These are phyloP conservation scores for Drosophila ezoana DNA, from an alignment of 2,888 invertebrate genomes.

Conservation along the genomic window DNA sequence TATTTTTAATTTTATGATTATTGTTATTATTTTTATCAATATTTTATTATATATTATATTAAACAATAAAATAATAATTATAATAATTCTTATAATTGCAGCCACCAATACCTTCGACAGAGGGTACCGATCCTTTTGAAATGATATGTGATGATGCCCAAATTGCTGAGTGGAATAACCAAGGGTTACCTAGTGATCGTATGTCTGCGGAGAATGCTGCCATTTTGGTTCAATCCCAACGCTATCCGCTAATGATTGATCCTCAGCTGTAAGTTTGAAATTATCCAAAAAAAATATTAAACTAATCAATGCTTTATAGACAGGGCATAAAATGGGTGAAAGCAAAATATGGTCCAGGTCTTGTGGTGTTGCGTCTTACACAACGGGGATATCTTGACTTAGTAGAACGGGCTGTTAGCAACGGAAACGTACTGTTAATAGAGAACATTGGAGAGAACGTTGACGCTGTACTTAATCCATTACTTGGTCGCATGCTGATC, in stretches of 20 bases:
- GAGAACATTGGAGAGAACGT: conserved; percentile 96
- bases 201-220: conserved; percentile 98
- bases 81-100: conserved; percentile 67
- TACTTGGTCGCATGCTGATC: conserved; percentile 94
- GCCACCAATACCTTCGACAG: conserved; percentile 92
- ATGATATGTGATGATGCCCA: conserved; percentile 96
- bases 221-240: conserved; percentile 93
- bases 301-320: conserved; percentile 74
- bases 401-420: conserved; percentile 90
- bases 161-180: conserved; percentile 97
- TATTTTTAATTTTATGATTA: too few species aligned
- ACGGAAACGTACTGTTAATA: conserved; percentile 91
- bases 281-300: not conserved
- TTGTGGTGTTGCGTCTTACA: conserved; percentile 91
- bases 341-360: conserved; percentile 90
- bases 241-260: conserved; percentile 98
- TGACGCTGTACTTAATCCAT: conserved; percentile 95
- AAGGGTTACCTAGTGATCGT: conserved; percentile 94
- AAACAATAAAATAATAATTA: too few species aligned
- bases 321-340: conserved; percentile 98
- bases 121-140: conserved; percentile 92
- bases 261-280: conserved; percentile 89
- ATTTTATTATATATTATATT: too few species aligned
- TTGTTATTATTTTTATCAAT: too few species aligned
- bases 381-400: conserved; percentile 93